A percentile compares a stretch with the other conserved stretches of the same genome.
Conservation (phyloP, 2,888 invertebrate species). For the Salticus scenicus region DNA sequence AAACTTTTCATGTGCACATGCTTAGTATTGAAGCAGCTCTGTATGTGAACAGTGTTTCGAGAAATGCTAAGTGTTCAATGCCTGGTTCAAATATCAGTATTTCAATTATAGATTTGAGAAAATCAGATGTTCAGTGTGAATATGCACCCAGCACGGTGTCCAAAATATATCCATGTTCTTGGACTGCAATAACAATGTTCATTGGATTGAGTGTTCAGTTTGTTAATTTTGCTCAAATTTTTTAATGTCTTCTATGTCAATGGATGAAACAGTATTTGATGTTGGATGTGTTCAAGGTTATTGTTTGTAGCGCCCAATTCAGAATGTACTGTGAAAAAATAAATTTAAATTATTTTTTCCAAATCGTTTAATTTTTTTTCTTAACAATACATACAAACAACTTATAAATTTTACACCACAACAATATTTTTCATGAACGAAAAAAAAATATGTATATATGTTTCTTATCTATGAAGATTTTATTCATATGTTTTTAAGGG, state of each 20-base stretch:
- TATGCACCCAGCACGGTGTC: background rate
- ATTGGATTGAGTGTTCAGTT: background rate
- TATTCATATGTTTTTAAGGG: too few species aligned
- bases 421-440: too few species aligned
- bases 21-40: slow-evolving; percentile 78
- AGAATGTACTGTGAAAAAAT: background rate
- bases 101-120: slow-evolving; percentile 46
- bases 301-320: background rate
- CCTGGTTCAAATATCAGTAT: slow-evolving; percentile 25
- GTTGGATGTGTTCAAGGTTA: background rate
- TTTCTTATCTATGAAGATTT: too few species aligned
- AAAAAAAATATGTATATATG: too few species aligned
- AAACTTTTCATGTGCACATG: slow-evolving; percentile 84
- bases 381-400: too few species aligned
- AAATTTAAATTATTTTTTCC: background rate
- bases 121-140: slow-evolving; percentile 23
- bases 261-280: background rate
- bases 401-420: too few species aligned
- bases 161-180: background rate
- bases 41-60: slow-evolving; percentile 79
- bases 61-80: slow-evolving; percentile 82
- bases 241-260: background rate
- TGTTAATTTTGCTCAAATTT: background rate
- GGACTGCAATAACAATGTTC: background rate
- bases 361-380: too few species aligned